A percentile compares a stretch with the other conserved stretches of the same genome.
These are phyloP conservation scores for Picathartes gymnocephalus DNA, from an alignment of 2,113 vertebrate genomes.

Conservation along the genomic window DNA sequence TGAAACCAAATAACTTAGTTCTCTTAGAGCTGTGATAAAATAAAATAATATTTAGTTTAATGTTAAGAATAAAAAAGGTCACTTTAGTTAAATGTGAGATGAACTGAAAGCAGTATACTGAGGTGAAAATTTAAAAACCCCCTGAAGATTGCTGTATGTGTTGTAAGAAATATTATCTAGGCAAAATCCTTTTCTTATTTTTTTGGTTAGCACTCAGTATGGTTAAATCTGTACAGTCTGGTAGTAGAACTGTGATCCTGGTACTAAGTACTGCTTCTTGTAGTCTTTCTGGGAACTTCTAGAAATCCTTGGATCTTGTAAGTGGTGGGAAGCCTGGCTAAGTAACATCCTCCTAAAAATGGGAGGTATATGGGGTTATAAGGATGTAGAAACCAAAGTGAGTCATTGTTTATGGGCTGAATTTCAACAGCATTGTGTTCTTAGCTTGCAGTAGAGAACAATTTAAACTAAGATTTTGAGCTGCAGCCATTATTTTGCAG, in stretches of 20 bases:
- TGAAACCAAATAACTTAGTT: neutral
- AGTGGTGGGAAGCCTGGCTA: neutral
- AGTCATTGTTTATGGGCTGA: neutral
- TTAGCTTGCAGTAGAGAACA: neutral
- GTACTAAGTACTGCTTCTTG: neutral
- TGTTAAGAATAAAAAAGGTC: neutral
- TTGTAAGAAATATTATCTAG: neutral
- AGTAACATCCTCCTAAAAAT: neutral
- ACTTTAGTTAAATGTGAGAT: neutral
- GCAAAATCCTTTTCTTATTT: neutral
- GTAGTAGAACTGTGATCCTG: neutral
- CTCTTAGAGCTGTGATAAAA: neutral
- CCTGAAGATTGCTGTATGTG: neutral
- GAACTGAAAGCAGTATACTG: neutral
- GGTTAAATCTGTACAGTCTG: neutral
- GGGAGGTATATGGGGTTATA: neutral
- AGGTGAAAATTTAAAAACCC: neutral
- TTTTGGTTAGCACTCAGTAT: fast-evolving
- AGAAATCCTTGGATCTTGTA: neutral
- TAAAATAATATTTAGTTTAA: neutral
- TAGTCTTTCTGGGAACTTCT: neutral
- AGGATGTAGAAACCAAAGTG: neutral
- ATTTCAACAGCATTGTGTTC: neutral
- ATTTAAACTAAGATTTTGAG: neutral
- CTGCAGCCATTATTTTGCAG: neutral